Conservation (phyloP, 2,113 vertebrate genomes). For the Hyla sarda region DNA sequence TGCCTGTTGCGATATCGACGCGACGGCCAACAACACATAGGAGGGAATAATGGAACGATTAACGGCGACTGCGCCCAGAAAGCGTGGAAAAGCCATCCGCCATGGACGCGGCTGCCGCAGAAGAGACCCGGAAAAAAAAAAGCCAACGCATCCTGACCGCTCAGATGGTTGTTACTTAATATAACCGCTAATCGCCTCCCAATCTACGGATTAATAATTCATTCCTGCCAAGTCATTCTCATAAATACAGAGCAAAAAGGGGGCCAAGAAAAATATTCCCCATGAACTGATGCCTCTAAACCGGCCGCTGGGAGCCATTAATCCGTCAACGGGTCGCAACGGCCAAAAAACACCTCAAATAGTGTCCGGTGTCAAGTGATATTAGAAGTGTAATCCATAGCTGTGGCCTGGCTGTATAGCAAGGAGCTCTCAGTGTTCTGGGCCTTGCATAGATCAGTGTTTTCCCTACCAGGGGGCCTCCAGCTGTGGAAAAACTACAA, state of each 20-base stretch:
- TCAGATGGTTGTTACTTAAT: conserved; percentile 16
- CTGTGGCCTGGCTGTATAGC: neutral
- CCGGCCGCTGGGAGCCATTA: neutral
- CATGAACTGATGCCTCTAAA: conserved; percentile 21
- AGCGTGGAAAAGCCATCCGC: conserved; percentile 34
- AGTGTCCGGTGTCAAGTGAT: neutral
- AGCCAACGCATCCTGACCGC: conserved; percentile 29
- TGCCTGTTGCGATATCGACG: neutral
- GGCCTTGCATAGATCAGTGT: neutral
- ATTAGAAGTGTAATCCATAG: neutral
- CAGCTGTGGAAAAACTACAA: too few species aligned
- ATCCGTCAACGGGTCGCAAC: conserved; percentile 6
- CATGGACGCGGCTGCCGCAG: neutral
- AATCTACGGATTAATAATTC: neutral
- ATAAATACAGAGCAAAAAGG: neutral
- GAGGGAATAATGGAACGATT: conserved; percentile 25
- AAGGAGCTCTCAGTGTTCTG: too few species aligned
- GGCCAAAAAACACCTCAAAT: conserved; percentile 30
- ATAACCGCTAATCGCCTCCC: conserved; percentile 24
- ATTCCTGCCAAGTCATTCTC: conserved; percentile 24
- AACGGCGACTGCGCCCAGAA: neutral
- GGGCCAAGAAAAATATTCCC: conserved; percentile 35
- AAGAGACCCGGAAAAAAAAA: neutral
- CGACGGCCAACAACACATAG: conserved; percentile 12
- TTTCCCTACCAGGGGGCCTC: too few species aligned